Percentiles rank a stretch among this genome's conserved stretches.
phyloP scores from a whole-genome alignment of 2,888 invertebrate genomes.

The Limenitis camilla region DNA sequence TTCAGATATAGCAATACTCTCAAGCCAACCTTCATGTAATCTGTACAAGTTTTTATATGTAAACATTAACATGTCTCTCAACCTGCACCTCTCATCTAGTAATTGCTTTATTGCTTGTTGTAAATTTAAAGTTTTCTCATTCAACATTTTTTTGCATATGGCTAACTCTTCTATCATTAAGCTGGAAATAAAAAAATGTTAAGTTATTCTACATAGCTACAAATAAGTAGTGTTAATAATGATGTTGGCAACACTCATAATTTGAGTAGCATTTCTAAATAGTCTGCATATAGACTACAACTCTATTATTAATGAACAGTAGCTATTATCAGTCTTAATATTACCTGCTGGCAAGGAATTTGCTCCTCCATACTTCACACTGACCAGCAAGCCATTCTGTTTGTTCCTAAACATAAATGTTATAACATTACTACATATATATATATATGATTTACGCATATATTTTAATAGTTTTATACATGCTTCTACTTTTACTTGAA shows the following conservation, averaged over 20 bases:
- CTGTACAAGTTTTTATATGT: constrained; percentile 76
- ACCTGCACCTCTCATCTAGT: constrained; percentile 79
- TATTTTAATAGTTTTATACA: no score
- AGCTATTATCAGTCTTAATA: neutral
- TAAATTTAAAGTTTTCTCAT: constrained; percentile 79
- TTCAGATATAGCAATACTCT: constrained; percentile 61
- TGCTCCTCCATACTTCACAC: constrained; percentile 97
- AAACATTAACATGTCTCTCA: constrained; percentile 77
- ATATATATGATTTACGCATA: no score
- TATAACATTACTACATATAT: neutral
- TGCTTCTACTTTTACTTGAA: no score
- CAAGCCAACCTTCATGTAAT: constrained; percentile 64
- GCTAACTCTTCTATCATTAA: constrained; percentile 95
- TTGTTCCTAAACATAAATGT: constrained; percentile 77
- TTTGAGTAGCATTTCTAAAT: no score
- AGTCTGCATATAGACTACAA: no score
- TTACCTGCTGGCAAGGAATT: constrained; percentile 94
- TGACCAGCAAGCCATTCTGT: constrained; percentile 94
- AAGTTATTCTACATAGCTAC: neutral
- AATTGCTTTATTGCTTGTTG: constrained; percentile 80
- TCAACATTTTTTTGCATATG: constrained; percentile 86
- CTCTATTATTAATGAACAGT: neutral
- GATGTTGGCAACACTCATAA: no score
- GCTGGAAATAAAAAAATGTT: constrained; percentile 61
- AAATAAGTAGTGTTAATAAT: no score